Evolutionary conservation across 2,113 vertebrate species (phyloP).

Genomic region (Thryonomys swinderianus): DNA sequence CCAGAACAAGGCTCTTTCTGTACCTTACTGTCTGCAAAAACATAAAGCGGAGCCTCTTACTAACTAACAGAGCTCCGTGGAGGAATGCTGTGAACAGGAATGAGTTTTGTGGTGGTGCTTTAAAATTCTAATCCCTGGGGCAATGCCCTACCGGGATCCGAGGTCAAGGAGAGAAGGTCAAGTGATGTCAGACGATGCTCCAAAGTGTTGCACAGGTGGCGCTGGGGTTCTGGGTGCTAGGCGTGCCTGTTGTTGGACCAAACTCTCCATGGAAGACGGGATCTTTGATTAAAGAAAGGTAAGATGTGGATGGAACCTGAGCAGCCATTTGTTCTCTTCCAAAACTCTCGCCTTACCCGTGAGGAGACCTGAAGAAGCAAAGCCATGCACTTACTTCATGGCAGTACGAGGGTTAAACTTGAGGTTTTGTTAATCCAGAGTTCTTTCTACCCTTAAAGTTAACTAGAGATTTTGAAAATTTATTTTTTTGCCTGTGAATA

Average conservation of each 20-base stretch:
- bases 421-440: neutral
- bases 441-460: neutral
- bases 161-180: neutral
- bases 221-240: neutral
- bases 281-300: neutral
- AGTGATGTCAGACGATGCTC: neutral
- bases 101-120: neutral
- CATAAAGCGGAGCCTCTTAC: neutral
- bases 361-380: neutral
- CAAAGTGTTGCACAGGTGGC: neutral
- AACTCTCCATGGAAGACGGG: neutral
- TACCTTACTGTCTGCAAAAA: neutral
- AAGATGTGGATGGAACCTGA: neutral
- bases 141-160: neutral
- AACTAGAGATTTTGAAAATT: neutral
- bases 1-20: neutral
- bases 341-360: neutral
- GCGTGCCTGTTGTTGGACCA: neutral
- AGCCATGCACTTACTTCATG: neutral
- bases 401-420: neutral
- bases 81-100: neutral
- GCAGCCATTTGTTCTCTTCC: no score
- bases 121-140: neutral
- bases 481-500: neutral
- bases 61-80: neutral